These are phyloP conservation scores for Blastobasis lacticolella DNA, from an alignment of 2,888 invertebrate genomes.

Conservation along the genomic window DNA sequence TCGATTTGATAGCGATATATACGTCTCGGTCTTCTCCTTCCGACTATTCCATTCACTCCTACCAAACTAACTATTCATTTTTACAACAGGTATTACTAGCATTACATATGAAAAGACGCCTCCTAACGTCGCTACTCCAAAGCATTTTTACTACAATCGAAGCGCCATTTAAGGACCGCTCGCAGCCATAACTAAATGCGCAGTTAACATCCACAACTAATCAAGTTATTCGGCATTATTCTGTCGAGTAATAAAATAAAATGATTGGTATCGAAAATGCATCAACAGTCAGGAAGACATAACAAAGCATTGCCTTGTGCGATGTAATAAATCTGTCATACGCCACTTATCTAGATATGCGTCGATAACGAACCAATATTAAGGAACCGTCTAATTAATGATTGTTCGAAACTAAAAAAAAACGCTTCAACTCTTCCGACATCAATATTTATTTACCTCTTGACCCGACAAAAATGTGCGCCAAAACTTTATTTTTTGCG, in stretches of 20 bases:
- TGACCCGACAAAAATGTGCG: constrained; percentile 39
- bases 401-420: constrained; percentile 57
- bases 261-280: neutral
- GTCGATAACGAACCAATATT: constrained; percentile 52
- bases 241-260: neutral
- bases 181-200: too few species aligned
- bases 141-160: too few species aligned
- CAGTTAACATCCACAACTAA: neutral
- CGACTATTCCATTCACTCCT: too few species aligned
- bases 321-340: constrained; percentile 64
- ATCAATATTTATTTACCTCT: constrained; percentile 46
- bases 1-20: too few species aligned
- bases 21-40: too few species aligned
- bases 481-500: constrained; percentile 40
- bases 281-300: constrained; percentile 42
- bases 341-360: constrained; percentile 51
- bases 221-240: neutral
- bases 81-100: too few species aligned
- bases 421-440: constrained; percentile 48
- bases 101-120: too few species aligned
- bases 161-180: too few species aligned
- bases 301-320: constrained; percentile 48
- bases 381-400: constrained; percentile 60
- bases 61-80: too few species aligned
- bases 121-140: too few species aligned